Evolutionary conservation across 2,888 invertebrate genomes (phyloP).

Genomic region (Chrysolina oricalcia): DNA sequence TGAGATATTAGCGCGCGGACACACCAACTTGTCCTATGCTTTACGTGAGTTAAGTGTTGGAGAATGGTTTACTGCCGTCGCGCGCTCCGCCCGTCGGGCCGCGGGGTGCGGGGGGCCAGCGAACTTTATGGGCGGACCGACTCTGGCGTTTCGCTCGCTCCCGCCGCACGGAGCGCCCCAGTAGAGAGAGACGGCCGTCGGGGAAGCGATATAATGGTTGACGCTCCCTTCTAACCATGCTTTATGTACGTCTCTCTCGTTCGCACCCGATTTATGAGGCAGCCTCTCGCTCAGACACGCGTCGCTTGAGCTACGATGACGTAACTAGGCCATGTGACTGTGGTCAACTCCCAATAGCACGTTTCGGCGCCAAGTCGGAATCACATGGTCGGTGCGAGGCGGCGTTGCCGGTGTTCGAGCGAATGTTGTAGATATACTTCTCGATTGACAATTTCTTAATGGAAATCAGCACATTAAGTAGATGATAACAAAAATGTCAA

Average conservation of each 20-base stretch:
- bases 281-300: slow-evolving; percentile 72
- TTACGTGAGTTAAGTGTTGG: slow-evolving; percentile 73
- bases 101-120: slow-evolving; percentile 63
- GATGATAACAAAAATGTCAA: too few relatives aligned
- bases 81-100: slow-evolving; percentile 69
- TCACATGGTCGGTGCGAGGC: slow-evolving; percentile 55
- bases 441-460: not conserved
- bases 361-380: slow-evolving; percentile 70
- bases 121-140: slow-evolving; percentile 73
- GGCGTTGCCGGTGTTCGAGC: slow-evolving; percentile 31
- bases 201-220: slow-evolving; percentile 73
- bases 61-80: slow-evolving; percentile 72
- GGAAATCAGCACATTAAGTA: too few relatives aligned
- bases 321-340: slow-evolving; percentile 70
- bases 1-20: slow-evolving; percentile 67
- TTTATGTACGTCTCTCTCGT: slow-evolving; percentile 73
- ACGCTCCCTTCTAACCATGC: slow-evolving; percentile 73
- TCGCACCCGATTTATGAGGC: slow-evolving; percentile 72
- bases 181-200: slow-evolving; percentile 62
- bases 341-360: slow-evolving; percentile 68
- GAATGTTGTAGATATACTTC: slow-evolving; percentile 16
- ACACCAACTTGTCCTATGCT: slow-evolving; percentile 70
- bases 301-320: slow-evolving; percentile 68
- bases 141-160: slow-evolving; percentile 70
- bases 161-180: slow-evolving; percentile 40